These are phyloP conservation scores for Penaeus indicus DNA, from an alignment of 1,140 invertebrate species.

Conservation along the genomic window DNA sequence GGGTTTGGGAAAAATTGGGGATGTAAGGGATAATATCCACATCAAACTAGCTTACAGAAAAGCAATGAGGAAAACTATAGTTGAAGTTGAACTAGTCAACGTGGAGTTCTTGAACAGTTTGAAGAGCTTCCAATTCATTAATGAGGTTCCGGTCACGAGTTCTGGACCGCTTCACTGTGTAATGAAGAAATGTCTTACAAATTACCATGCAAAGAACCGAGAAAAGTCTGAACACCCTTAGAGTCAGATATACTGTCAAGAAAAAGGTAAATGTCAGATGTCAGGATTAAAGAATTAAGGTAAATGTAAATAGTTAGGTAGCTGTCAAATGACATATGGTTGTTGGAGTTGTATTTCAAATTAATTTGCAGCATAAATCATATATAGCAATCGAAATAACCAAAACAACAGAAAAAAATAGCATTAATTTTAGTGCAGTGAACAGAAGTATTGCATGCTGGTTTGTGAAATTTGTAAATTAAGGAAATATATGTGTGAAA, in stretches of 20 bases:
- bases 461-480: too few relatives aligned
- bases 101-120: conserved; percentile 57
- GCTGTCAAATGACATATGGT: too few relatives aligned
- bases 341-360: too few relatives aligned
- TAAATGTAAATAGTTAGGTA: too few relatives aligned
- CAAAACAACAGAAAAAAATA: too few relatives aligned
- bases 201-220: conserved; percentile 20
- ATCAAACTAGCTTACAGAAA: conserved; percentile 43
- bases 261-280: background rate
- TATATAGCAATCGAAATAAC: too few relatives aligned
- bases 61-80: conserved; percentile 10
- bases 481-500: too few relatives aligned
- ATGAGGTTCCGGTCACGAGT: conserved; percentile 74
- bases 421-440: too few relatives aligned
- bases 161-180: conserved; percentile 74
- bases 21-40: background rate
- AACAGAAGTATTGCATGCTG: too few relatives aligned
- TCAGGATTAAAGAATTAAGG: too few relatives aligned
- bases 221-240: background rate
- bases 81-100: conserved; percentile 39
- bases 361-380: too few relatives aligned
- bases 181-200: conserved; percentile 60
- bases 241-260: background rate
- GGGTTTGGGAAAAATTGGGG: background rate
- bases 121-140: conserved; percentile 69